Percentiles rank a stretch among this genome's conserved stretches.
Conservation (phyloP, 2,888 invertebrate species). For the Entomobrya proxima region DNA sequence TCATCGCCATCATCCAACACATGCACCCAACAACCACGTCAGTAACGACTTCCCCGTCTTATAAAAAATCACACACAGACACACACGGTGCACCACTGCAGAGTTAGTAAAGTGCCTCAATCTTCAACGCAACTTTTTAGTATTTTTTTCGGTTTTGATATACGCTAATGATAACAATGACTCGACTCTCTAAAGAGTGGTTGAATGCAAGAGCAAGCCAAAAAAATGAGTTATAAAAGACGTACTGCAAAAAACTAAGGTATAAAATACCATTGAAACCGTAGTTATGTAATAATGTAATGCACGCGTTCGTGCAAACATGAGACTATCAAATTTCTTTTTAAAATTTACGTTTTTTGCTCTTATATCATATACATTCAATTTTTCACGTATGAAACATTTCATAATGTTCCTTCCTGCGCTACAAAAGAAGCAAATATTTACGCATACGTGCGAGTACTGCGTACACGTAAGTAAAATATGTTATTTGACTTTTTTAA, state of each 20-base stretch:
- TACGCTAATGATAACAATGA: constrained; percentile 37
- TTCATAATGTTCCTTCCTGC: not conserved
- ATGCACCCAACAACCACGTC: not conserved
- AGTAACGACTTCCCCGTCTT: constrained; percentile 17
- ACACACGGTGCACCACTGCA: not conserved
- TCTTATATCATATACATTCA: too few relatives aligned
- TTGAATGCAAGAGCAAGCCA: not conserved
- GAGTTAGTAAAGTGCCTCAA: too few relatives aligned
- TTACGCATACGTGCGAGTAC: too few relatives aligned
- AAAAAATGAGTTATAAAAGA: too few relatives aligned
- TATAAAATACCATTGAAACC: not conserved
- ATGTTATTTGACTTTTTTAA: not conserved
- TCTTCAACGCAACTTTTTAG: not conserved
- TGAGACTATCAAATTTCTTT: not conserved
- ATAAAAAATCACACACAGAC: constrained; percentile 9
- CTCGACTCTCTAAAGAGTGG: not conserved
- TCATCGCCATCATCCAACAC: not conserved
- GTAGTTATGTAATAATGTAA: not conserved
- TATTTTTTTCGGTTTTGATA: constrained; percentile 34
- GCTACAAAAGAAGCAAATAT: not conserved
- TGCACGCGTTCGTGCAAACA: not conserved
- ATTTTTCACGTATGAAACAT: too few relatives aligned
- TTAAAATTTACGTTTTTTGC: too few relatives aligned
- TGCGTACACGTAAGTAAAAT: not conserved
- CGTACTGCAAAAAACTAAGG: not conserved